phyloP scores from a whole-genome alignment of 1,140 invertebrate species.

The Cotesia typhae region DNA sequence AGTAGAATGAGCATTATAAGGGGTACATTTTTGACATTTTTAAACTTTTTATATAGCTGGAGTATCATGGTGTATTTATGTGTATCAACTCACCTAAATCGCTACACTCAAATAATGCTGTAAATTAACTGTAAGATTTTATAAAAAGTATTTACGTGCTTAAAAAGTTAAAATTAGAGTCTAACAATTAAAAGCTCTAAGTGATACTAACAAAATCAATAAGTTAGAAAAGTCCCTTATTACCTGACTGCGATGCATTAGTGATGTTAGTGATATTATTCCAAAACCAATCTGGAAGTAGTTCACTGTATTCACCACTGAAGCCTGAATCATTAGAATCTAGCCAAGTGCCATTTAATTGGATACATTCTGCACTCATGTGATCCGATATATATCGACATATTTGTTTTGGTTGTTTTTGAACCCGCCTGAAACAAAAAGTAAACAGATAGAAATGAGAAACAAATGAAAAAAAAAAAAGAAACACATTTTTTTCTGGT shows the following conservation, averaged over 20 bases:
- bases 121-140: no score
- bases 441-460: conserved; percentile 28
- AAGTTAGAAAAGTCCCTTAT: conserved; percentile 39
- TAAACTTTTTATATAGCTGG: no score
- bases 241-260: conserved; percentile 51
- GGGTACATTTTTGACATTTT: no score
- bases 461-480: no score
- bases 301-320: conserved; percentile 57
- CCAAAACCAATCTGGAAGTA: conserved; percentile 55
- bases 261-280: conserved; percentile 58
- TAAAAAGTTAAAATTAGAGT: no score
- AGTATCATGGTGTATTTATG: no score
- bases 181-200: no score
- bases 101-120: no score
- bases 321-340: conserved; percentile 55
- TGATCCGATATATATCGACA: conserved; percentile 73
- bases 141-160: no score
- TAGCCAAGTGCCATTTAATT: conserved; percentile 65
- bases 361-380: conserved; percentile 70
- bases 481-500: conserved; percentile 1
- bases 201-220: background rate
- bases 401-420: conserved; percentile 71
- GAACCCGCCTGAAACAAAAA: conserved; percentile 69
- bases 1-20: no score
- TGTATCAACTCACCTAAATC: no score